Base-by-base conservation (phyloP, 2,888 invertebrate genomes). In the Drosophila phalerata region DNA sequence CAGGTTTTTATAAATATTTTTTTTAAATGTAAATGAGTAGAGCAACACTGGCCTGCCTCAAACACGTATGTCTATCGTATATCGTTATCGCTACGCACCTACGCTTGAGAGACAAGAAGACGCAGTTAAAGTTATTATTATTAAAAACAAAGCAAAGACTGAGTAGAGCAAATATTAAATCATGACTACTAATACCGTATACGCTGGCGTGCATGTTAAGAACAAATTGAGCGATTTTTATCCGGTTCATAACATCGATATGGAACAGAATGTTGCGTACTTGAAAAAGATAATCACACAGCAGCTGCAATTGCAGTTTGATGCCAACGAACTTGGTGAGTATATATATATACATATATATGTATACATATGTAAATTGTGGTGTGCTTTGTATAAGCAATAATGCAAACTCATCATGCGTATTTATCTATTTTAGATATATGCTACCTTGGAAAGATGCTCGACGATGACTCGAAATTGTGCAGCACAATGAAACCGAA, bases 401-500 rank as follows among this genome's bases (percentile, higher is more conserved):
- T 74, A 71, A n/a, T 73, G 81, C 69, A 47, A 73, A 73, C 64
- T 87, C 82, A 89, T 85, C 70, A 52, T 61, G 53, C 53, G 42
- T 83, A 38, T 79, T 25, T 85, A 38, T 22, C 22, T 22, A 22
- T 22, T 3, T 3, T 79, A 96, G 96, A 95, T 90, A 91, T 96
- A 13, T 93, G 95, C 17, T 95, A 95, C 88, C 94, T 95, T 90
- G 96, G 96, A 6, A 92, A 93, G 67, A 92, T 94, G 37, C 90
- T 96, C 56, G 94, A 95, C 81, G 94, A 94, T 6, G 91, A 93
- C 37, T 86, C 66, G 92, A 93, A 76, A 10, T 68, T 86, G n/a
- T 73, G 56, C 40, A 93, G 94, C 0, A 94, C 93, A 80, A 94
- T 94, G 84, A 94, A 95, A 5, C 92, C 93, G 65, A 94, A 94